Base-by-base conservation (phyloP, 2,797 vertebrate species). In the Sitta carolinensis region DNA sequence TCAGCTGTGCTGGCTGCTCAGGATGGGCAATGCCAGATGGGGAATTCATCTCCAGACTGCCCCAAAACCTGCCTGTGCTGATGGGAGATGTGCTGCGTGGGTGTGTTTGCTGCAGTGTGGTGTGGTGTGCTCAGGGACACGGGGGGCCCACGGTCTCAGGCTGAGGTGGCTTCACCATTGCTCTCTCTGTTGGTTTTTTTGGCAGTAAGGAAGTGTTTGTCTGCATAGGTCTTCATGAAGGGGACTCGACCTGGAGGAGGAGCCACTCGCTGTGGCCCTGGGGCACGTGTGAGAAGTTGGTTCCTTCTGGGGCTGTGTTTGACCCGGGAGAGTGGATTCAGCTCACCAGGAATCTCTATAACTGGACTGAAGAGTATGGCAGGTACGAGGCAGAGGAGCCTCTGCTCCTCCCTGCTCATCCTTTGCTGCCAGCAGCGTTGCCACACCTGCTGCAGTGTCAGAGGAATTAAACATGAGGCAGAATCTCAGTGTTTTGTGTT, bases 181-280 rank as follows among this genome's bases (percentile, higher is more conserved):
- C 52, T 51, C 38, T 89, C 67, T 92, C 61, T 81, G 15, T 4
- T 52, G 59, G 3, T 47, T 85, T 78, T 87, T 86, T 96, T 86
- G 96, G 80, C 97, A 99, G 99, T 84, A 99, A 98, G 95, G 97
- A 98, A 38, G 98, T 98, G 69, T 98, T 99, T 92, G 98, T 98
- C 90, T 99, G 99, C 97, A 99, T 99, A 57, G 99, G 99, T 67
- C 98, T 99, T 76, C 97, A 99, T 17, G 98, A 99, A 82, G 99
- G 98, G 54, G 99, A 99, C 97, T 97, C 97, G 4, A 99, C 98
- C 79, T 99, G 99, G 99, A 98, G 98, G 81, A 98, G 91, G 51
- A 98, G 97, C 78, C 98, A 99, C 95, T 98, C 98, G 0, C 98
- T 98, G 42, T 99, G 99, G 99, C 99, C 99, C 0, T 98, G 99